phyloP scores from a whole-genome alignment of 2,113 vertebrate genomes.

The Sardina pilchardus region DNA sequence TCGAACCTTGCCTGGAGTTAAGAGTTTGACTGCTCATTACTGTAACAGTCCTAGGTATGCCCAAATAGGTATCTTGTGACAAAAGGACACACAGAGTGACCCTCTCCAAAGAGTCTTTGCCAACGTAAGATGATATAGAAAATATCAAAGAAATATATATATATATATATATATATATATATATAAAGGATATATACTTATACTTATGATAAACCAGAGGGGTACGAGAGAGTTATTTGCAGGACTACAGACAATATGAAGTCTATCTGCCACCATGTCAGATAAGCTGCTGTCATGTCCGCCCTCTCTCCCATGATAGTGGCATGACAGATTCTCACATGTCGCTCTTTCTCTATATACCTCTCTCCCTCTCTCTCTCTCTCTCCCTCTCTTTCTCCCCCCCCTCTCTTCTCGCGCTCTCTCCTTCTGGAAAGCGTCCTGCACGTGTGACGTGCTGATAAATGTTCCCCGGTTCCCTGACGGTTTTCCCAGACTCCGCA shows the following conservation, averaged over 20 bases:
- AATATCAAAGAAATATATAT: too few relatives aligned
- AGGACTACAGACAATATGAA: not conserved
- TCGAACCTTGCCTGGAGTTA: too few relatives aligned
- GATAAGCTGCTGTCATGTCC: not conserved
- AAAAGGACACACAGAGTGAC: too few relatives aligned
- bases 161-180: too few relatives aligned
- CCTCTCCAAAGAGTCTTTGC: too few relatives aligned
- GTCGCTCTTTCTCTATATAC: not conserved
- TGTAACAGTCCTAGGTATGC: too few relatives aligned
- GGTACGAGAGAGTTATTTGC: not conserved
- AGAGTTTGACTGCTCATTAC: too few relatives aligned
- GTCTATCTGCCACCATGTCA: not conserved
- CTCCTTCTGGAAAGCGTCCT: not conserved
- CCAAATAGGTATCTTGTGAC: too few relatives aligned
- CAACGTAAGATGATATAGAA: too few relatives aligned
- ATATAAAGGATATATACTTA: too few relatives aligned
- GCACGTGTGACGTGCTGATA: not conserved
- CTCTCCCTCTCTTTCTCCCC: not conserved
- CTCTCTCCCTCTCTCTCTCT: conserved; percentile 22
- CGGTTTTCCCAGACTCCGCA: not conserved
- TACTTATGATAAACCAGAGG: too few relatives aligned
- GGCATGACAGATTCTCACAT: conserved; percentile 27
- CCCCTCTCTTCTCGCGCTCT: not conserved
- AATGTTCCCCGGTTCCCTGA: not conserved
- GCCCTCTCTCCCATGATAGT: not conserved